Evolutionary conservation across 2,888 invertebrate genomes (phyloP).

Genomic region (Melieria picta): DNA sequence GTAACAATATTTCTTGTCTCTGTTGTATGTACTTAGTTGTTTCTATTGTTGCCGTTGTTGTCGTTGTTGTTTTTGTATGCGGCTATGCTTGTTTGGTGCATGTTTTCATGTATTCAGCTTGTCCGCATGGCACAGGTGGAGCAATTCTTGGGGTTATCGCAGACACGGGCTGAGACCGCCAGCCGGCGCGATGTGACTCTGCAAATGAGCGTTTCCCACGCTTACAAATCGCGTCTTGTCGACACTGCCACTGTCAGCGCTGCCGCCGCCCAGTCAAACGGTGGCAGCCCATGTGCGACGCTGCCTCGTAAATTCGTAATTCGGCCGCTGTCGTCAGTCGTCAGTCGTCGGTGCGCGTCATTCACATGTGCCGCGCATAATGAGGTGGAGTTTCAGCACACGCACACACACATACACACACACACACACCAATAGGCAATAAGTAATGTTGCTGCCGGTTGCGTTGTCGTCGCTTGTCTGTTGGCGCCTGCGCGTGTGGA

Average conservation of each 20-base stretch:
- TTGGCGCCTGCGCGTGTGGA: conserved; percentile 23
- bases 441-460: not conserved
- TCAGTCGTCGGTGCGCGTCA: conserved; percentile 16
- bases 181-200: conserved; percentile 42
- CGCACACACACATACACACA: not conserved
- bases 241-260: conserved; percentile 5
- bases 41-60: not conserved
- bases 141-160: not conserved
- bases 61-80: not conserved
- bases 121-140: conserved; percentile 33
- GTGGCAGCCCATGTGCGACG: not conserved
- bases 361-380: conserved; percentile 24
- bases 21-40: not conserved
- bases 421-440: not conserved
- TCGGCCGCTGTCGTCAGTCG: conserved; percentile 21
- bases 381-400: conserved; percentile 23
- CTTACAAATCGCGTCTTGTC: conserved; percentile 23
- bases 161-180: not conserved
- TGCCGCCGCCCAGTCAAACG: conserved; percentile 10
- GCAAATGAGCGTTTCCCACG: conserved; percentile 49
- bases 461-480: not conserved
- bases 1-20: not conserved
- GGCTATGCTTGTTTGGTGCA: conserved; percentile 14
- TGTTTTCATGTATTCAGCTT: conserved; percentile 25
- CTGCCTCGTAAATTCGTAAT: not conserved